A percentile compares a stretch with the other conserved stretches of the same genome.
phyloP scores from a whole-genome alignment of 2,113 vertebrate species.

The Morone chrysops region DNA sequence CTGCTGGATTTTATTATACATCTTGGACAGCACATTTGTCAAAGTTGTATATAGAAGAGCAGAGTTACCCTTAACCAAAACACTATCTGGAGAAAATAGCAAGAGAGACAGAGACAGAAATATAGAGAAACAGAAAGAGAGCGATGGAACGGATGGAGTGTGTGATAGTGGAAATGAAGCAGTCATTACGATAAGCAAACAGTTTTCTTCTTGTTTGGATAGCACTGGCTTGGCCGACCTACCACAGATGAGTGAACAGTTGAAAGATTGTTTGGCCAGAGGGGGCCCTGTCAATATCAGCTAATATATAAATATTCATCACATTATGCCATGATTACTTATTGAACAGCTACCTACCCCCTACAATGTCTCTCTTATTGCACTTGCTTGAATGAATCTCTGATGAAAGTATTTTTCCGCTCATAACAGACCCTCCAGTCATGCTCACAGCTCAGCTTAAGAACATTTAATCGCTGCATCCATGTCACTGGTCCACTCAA shows the following conservation, averaged over 20 bases:
- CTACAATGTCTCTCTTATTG: neutral
- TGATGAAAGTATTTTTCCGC: neutral
- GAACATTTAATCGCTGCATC: conserved; percentile 55
- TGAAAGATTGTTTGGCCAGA: conserved; percentile 10
- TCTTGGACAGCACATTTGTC: conserved; percentile 36
- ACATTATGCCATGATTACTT: conserved; percentile 32
- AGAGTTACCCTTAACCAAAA: conserved; percentile 23
- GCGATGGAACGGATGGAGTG: neutral
- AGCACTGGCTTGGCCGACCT: conserved; percentile 33
- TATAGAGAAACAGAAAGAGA: neutral
- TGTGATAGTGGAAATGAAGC: conserved; percentile 20
- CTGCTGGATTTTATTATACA: conserved; percentile 41
- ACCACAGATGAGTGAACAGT: conserved; percentile 32
- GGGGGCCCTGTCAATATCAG: conserved; percentile 5
- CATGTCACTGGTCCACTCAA: conserved; percentile 58
- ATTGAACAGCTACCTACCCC: neutral
- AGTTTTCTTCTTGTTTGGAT: conserved; percentile 24
- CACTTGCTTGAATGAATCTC: conserved; percentile 13
- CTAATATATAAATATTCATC: conserved; percentile 46
- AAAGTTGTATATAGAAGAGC: conserved; percentile 11
- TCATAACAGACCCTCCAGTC: conserved; percentile 4
- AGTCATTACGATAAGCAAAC: conserved; percentile 36
- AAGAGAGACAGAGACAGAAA: neutral
- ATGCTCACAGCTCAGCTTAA: conserved; percentile 37
- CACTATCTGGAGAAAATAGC: neutral